Percentiles rank a stretch among this genome's conserved stretches.
phyloP scores from a whole-genome alignment of 2,113 vertebrate species.

The Herpailurus yagouaroundi region DNA sequence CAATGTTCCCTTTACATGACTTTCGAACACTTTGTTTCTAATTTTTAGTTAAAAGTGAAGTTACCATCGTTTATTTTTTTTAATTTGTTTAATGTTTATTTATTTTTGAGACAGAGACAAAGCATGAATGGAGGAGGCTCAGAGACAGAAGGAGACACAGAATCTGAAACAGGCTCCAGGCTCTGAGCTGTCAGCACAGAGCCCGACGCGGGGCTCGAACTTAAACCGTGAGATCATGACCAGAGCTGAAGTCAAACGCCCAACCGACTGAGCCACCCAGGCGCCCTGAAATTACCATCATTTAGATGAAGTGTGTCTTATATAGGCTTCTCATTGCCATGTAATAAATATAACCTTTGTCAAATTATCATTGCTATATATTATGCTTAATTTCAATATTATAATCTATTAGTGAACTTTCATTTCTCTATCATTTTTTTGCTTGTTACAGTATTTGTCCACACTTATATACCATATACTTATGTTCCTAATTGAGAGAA shows the following conservation, averaged over 20 bases:
- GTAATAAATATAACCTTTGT: not conserved
- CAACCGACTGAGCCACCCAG: no score
- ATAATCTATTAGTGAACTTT: not conserved
- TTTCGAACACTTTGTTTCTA: not conserved
- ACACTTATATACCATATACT: not conserved
- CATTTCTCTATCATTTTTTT: not conserved
- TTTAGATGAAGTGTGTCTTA: not conserved
- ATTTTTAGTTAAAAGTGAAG: not conserved
- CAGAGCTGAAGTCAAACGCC: no score
- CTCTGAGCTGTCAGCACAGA: no score
- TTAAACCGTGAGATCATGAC: no score
- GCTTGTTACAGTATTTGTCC: not conserved
- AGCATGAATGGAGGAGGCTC: no score
- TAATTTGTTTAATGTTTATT: not conserved
- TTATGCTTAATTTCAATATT: not conserved
- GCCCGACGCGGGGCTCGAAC: no score
- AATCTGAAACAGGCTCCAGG: no score
- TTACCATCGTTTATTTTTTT: no score
- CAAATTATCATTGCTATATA: not conserved
- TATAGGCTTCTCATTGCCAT: not conserved
- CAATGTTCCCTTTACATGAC: not conserved
- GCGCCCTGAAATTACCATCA: not conserved
- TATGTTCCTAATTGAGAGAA: not conserved
- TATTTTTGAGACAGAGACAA: no score
- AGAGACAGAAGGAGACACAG: no score